phyloP scores from a whole-genome alignment of 2,113 vertebrate species.

The Himantopus leucocephalus region DNA sequence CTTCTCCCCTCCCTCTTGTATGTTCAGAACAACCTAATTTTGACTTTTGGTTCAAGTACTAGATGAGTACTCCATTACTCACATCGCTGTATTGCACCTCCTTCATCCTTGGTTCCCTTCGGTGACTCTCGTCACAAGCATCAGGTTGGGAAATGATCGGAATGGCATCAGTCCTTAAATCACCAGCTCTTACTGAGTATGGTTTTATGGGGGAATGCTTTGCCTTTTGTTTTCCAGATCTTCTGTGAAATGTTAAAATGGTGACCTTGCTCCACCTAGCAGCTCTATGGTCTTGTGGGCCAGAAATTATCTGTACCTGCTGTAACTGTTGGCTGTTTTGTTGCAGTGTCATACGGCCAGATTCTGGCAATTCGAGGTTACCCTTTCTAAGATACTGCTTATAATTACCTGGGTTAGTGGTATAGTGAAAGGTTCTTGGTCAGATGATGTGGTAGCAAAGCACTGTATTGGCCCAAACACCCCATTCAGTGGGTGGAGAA shows the following conservation, averaged over 20 bases:
- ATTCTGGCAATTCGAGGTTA: background rate
- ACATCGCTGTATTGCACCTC: background rate
- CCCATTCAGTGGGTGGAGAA: rapidly evolving
- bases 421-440: background rate
- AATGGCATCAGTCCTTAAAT: background rate
- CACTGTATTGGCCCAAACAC: background rate
- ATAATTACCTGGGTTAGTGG: background rate
- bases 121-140: background rate
- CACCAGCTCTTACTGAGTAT: background rate
- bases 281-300: background rate
- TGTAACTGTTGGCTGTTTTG: background rate
- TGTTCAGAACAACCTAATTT: background rate
- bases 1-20: background rate
- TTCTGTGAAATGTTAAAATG: background rate
- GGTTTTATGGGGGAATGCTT: background rate
- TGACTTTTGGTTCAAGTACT: background rate
- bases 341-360: background rate
- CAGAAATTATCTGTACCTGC: background rate
- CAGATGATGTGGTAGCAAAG: background rate
- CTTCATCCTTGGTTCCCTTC: background rate
- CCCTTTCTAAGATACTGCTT: background rate
- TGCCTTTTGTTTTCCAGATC: background rate
- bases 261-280: background rate
- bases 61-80: background rate
- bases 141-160: background rate